Percentiles rank a stretch among this genome's conserved stretches.
Evolutionary conservation across 1,140 invertebrate genomes (phyloP).

Genomic region (Dolichoris vasculosae): DNA sequence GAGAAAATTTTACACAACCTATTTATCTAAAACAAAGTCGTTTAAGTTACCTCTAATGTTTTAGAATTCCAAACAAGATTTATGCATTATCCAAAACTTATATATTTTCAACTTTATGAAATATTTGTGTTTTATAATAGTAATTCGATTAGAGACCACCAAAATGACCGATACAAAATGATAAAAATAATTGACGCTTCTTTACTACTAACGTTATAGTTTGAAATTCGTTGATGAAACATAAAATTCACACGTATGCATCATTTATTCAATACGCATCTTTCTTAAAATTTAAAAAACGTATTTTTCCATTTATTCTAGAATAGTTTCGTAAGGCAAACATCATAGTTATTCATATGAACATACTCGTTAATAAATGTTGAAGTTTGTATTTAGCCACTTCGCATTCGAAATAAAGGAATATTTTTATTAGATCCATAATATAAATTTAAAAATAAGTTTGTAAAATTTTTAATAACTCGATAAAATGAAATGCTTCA

Average conservation of each 20-base stretch:
- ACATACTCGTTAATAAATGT: background rate
- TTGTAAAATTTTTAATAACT: no score
- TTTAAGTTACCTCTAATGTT: background rate
- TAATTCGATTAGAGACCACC: background rate
- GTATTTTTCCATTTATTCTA: no score
- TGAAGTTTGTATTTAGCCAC: no score
- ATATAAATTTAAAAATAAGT: no score
- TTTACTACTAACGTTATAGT: background rate
- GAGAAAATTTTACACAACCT: background rate
- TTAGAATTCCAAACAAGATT: slow-evolving; percentile 24
- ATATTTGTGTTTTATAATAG: background rate
- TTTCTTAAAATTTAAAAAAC: no score
- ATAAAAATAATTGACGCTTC: background rate
- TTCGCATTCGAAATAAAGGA: no score
- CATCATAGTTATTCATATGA: no score
- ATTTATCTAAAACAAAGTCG: slow-evolving; percentile 8
- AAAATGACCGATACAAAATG: background rate
- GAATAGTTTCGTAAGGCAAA: no score
- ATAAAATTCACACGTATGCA: no score
- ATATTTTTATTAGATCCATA: no score
- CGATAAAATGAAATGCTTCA: no score
- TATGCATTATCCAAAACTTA: background rate
- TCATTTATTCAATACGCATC: no score
- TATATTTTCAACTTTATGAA: background rate
- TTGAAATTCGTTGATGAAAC: background rate